A percentile compares a stretch with the other conserved stretches of the same genome.
phyloP scores from a whole-genome alignment of 2,113 vertebrate genomes.

The Chionomys nivalis region DNA sequence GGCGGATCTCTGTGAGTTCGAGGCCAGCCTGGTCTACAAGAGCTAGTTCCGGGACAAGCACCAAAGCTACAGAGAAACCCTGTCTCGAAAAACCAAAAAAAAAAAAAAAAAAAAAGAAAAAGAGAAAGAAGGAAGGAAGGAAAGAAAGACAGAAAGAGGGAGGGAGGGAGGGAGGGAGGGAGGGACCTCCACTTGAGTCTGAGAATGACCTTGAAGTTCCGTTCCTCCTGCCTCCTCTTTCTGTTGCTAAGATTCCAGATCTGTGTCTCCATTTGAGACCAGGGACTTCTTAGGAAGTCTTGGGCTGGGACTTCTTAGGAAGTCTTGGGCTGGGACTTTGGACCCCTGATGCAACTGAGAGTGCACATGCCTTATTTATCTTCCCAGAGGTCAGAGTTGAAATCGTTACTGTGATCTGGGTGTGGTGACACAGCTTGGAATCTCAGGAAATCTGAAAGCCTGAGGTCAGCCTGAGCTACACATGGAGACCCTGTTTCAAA shows the following conservation, averaged over 20 bases:
- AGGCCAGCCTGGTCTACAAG: too few species aligned
- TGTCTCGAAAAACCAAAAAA: too few species aligned
- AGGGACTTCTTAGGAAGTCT: constrained; percentile 84
- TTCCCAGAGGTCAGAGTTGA: background rate
- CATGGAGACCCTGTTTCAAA: background rate
- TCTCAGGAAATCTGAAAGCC: background rate
- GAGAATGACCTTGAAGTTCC: background rate
- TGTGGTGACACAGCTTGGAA: background rate
- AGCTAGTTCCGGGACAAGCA: too few species aligned
- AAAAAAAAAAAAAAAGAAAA: too few species aligned
- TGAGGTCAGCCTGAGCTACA: background rate
- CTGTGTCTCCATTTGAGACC: background rate
- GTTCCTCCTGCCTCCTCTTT: background rate
- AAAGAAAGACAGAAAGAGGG: too few species aligned
- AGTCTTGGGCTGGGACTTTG: constrained; percentile 88
- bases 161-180: too few species aligned
- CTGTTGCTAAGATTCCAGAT: background rate
- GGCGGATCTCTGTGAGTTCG: too few species aligned
- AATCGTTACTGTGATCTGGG: background rate
- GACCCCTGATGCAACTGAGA: constrained; percentile 61
- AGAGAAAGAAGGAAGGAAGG: too few species aligned
- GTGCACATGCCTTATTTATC: background rate
- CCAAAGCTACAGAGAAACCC: too few species aligned
- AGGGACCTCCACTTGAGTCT: background rate
- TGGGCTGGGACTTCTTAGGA: constrained; percentile 86